Conservation (phyloP, 2,797 vertebrate genomes). For the Malacoraja senta region DNA sequence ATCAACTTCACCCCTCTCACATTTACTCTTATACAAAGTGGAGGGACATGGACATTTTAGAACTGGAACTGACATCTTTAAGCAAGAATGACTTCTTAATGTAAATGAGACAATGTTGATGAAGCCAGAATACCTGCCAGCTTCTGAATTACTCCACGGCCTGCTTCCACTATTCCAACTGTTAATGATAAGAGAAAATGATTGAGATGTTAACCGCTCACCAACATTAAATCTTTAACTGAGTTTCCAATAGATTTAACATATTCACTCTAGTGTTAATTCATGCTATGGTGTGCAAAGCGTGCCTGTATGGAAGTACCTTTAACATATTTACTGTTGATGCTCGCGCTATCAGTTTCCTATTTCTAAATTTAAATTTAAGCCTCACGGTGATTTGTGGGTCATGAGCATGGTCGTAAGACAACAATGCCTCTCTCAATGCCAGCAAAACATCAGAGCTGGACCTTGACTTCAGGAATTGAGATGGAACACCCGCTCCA, state of each 20-base stretch:
- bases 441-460: too few species aligned
- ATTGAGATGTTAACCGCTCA: neutral
- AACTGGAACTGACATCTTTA: neutral
- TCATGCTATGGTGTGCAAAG: neutral
- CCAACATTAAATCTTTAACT: neutral
- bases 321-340: neutral
- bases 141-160: neutral
- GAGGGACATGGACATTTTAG: neutral
- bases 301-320: neutral
- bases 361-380: neutral
- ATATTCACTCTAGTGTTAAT: neutral
- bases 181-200: neutral
- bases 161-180: neutral
- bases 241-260: neutral
- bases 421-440: too few species aligned
- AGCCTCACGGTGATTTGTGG: neutral
- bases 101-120: neutral
- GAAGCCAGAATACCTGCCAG: neutral
- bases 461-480: too few species aligned
- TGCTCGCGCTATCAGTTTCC: neutral
- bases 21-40: neutral
- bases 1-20: neutral
- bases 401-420: constrained; percentile 38
- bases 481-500: too few species aligned
- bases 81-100: neutral